Evolutionary conservation across 2,113 vertebrate genomes (phyloP).

Genomic region (Ornithorhynchus anatinus): DNA sequence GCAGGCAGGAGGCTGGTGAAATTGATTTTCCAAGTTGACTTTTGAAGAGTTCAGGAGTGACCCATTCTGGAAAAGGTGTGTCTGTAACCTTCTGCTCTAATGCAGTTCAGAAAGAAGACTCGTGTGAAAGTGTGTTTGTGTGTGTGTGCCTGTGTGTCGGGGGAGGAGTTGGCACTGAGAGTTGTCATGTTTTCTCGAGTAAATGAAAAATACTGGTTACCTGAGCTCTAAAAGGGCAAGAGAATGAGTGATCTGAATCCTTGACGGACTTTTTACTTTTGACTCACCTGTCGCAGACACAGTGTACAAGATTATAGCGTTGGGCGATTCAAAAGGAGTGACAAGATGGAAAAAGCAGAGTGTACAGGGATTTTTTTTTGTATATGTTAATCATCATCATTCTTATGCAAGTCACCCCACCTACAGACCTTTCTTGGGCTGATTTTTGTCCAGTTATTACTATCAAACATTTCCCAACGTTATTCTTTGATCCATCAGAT

Average conservation of each 20-base stretch:
- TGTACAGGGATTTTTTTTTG: neutral
- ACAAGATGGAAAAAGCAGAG: slow-evolving; percentile 18
- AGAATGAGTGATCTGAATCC: slow-evolving; percentile 32
- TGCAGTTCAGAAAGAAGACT: too few species aligned
- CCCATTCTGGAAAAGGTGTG: too few species aligned
- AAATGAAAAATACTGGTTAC: too few species aligned
- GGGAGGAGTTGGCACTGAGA: too few species aligned
- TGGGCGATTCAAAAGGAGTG: slow-evolving; percentile 24
- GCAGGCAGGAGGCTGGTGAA: too few species aligned
- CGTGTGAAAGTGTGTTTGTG: too few species aligned
- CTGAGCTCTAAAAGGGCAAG: neutral
- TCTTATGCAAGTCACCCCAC: slow-evolving; percentile 8
- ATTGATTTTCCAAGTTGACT: too few species aligned
- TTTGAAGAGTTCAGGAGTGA: too few species aligned
- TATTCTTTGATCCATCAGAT: neutral
- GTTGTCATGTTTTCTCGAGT: too few species aligned
- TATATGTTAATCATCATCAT: slow-evolving; percentile 5
- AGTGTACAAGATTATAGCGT: neutral
- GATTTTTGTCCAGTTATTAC: slow-evolving; percentile 12
- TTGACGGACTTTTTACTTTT: slow-evolving; percentile 33
- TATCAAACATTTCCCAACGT: slow-evolving; percentile 5
- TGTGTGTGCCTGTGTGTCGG: too few species aligned
- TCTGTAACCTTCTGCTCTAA: too few species aligned
- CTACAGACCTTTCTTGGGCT: neutral
- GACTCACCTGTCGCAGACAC: slow-evolving; percentile 39